Evolutionary conservation across 2,888 invertebrate genomes (phyloP).

Genomic region (Acleris emargana): DNA sequence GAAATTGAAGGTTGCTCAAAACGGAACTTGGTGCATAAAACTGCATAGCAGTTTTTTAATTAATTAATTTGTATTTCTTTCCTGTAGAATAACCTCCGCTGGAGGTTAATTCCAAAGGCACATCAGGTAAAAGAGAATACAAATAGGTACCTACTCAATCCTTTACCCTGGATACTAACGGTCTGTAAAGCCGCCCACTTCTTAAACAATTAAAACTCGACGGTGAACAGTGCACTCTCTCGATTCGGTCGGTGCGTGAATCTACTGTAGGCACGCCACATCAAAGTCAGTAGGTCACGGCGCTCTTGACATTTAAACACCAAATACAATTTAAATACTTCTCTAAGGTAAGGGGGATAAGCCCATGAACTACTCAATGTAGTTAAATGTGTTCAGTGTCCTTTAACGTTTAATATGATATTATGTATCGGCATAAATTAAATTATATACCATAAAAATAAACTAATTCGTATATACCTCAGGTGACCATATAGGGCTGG

Average conservation of each 20-base stretch:
- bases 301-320: slow-evolving; percentile 31
- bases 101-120: too few relatives aligned
- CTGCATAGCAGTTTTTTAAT: too few relatives aligned
- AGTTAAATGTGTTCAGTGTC: background rate
- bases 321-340: slow-evolving; percentile 18
- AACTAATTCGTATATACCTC: background rate
- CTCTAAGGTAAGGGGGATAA: slow-evolving; percentile 22
- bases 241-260: background rate
- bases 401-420: background rate
- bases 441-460: background rate
- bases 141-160: too few relatives aligned
- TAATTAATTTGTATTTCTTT: too few relatives aligned
- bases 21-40: too few relatives aligned
- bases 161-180: too few relatives aligned
- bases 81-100: too few relatives aligned
- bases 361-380: slow-evolving; percentile 21
- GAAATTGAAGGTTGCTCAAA: too few relatives aligned
- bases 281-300: slow-evolving; percentile 22
- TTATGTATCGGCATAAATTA: background rate
- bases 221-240: background rate
- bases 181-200: too few relatives aligned
- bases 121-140: too few relatives aligned
- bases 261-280: background rate
- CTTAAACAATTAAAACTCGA: too few relatives aligned
- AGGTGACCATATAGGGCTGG: too few relatives aligned